Evolutionary conservation across 2,113 vertebrate genomes (phyloP), one percentile per base, ranked within the genome.

Genomic region (Orientallactaga bullata): DNA sequence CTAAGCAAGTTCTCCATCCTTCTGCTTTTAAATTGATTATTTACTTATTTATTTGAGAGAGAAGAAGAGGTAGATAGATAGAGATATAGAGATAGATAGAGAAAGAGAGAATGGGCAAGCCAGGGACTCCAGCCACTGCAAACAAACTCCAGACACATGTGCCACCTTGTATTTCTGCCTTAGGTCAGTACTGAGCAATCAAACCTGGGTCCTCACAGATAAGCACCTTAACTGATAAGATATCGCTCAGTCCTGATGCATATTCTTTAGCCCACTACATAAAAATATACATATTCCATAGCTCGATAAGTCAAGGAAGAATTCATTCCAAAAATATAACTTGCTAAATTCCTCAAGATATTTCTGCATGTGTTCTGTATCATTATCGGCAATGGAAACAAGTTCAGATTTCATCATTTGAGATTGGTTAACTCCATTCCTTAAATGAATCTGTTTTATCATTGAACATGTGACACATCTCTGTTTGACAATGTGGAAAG

Each of bases 401-500:
- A 88, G 71, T 16, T 55, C 35, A 84, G 69, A 77, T 2, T 37
- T 84, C 30, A 71, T 89, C n/a, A 89, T 7, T 35, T 89, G 69
- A 91, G 4, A 74, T 68, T 68, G 30, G 9, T 92, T 85, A 83
- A 71, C 68, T 81, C 37, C 60, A 78, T 82, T 90, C 17, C 32
- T 51, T 71, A 85, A 80, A 76, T 72, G 23, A 30, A 93, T 39
- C 65, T 47, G 13, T 73, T 32, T 58, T 17, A 30, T 65, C 60
- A 79, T 37, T 81, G 71, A 87, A 65, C 1, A 28, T 37, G 2
- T 84, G 12, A 18, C n/a, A 20, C 4, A 23, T 76, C 51, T 82
- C 23, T 88, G 32, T 55, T 90, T 72, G 73, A 61, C 35, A 55
- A 21, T 79, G 68, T 82, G 10, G 73, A 78, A 92, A 65, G 11